Percentiles rank a stretch among this genome's conserved stretches.
Conservation (phyloP, 2,113 vertebrate genomes). For the Spheniscus mendiculus region DNA sequence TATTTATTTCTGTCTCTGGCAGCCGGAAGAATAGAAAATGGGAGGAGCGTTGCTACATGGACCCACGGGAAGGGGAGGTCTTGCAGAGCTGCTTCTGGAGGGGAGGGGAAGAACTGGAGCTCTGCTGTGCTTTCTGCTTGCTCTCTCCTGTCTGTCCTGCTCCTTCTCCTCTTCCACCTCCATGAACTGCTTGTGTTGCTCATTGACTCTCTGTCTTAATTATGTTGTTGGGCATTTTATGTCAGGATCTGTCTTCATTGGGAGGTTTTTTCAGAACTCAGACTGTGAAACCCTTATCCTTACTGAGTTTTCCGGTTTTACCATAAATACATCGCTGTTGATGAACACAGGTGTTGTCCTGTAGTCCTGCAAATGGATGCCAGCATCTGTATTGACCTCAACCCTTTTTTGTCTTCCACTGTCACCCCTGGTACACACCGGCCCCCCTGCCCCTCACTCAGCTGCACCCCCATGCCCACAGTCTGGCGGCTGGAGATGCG, state of each 20-base stretch:
- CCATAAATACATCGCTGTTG: accelerated
- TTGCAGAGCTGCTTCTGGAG: not conserved
- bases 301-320: not conserved
- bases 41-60: accelerated
- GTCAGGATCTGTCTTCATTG: not conserved
- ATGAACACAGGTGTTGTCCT: accelerated
- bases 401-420: not conserved
- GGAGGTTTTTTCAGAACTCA: not conserved
- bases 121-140: not conserved
- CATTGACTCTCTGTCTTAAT: not conserved
- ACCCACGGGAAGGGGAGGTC: not conserved
- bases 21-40: accelerated
- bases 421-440: accelerated
- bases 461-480: not conserved
- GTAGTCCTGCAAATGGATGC: accelerated
- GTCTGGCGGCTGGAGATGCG: not conserved
- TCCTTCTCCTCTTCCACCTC: not conserved
- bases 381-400: accelerated
- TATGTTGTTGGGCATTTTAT: not conserved
- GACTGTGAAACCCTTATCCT: not conserved
- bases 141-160: not conserved
- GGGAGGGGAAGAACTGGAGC: not conserved
- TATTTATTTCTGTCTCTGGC: not conserved
- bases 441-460: not conserved
- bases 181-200: not conserved